These are phyloP conservation scores for Aurelia aurita DNA, from an alignment of 30 jellyfish, hydroid and myxozoan genomes.

Conservation along the genomic window DNA sequence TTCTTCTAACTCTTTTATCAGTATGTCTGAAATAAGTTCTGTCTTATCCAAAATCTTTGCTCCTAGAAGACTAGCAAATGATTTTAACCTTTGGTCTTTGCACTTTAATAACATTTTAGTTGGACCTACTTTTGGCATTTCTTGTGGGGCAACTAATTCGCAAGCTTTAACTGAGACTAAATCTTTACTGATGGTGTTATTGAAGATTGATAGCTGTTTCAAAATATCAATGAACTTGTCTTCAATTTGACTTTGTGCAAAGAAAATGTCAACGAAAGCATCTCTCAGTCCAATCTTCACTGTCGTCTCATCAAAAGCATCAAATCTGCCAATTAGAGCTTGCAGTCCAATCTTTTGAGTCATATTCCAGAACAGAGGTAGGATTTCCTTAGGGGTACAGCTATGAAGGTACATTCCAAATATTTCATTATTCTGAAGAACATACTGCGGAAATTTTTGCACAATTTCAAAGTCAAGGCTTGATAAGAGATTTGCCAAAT, in stretches of 20 bases:
- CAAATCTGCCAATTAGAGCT: not conserved
- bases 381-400: not conserved
- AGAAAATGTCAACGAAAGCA: not conserved
- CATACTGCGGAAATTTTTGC: conserved; percentile 15
- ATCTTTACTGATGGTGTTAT: not conserved
- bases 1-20: conserved; percentile 19
- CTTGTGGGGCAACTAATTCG: conserved; percentile 16
- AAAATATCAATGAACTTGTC: not conserved
- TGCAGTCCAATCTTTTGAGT: not conserved
- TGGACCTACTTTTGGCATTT: conserved; percentile 20
- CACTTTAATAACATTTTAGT: not conserved
- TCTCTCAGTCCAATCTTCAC: not conserved
- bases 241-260: not conserved
- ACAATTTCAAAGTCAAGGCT: conserved; percentile 15
- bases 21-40: conserved; percentile 2
- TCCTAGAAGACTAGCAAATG: conserved; percentile 29
- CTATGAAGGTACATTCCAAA: not conserved
- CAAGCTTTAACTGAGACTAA: conserved; percentile 22
- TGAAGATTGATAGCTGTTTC: conserved; percentile 14
- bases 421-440: conserved; percentile 12
- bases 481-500: not conserved
- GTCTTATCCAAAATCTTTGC: conserved; percentile 5
- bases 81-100: not conserved
- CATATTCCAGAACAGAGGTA: not conserved
- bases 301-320: not conserved